These are phyloP conservation scores for Bradypus variegatus DNA, from an alignment of 2,797 vertebrate species.

Conservation along the genomic window DNA sequence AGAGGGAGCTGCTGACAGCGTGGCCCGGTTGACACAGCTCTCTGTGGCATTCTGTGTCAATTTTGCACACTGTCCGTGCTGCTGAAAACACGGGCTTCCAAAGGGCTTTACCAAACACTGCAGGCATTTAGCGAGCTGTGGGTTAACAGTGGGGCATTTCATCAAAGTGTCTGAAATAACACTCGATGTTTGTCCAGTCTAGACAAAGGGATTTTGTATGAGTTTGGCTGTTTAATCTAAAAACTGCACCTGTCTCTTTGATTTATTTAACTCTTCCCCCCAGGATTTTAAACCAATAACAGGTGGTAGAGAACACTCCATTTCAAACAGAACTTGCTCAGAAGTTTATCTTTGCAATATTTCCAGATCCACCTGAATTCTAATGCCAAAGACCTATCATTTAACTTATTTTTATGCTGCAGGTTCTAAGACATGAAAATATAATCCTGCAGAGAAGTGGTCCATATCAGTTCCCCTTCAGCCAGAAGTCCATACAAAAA, in stretches of 20 bases:
- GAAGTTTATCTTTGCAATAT: conserved; percentile 55
- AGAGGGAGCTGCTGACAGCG: background rate
- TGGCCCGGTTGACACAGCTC: conserved; percentile 25
- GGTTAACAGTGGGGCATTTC: conserved; percentile 73
- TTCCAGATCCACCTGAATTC: conserved; percentile 51
- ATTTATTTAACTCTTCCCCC: conserved; percentile 59
- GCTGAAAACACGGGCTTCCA: conserved; percentile 37
- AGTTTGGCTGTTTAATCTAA: conserved; percentile 70
- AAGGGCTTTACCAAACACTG: conserved; percentile 67
- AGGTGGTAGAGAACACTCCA: conserved; percentile 47
- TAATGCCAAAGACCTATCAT: background rate
- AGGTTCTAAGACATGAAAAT: background rate
- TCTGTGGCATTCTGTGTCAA: conserved; percentile 21
- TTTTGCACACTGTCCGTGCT: conserved; percentile 38
- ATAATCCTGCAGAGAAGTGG: conserved; percentile 24
- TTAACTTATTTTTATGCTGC: background rate
- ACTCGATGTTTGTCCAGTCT: conserved; percentile 72
- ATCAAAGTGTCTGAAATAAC: conserved; percentile 66
- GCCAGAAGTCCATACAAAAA: conserved; percentile 18
- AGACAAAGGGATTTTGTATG: conserved; percentile 75
- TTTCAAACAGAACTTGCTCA: conserved; percentile 54
- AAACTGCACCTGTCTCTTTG: conserved; percentile 74
- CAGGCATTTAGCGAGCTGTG: conserved; percentile 61
- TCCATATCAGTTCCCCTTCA: background rate
- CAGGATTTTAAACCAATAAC: conserved; percentile 40